A percentile compares a stretch with the other conserved stretches of the same genome.
Evolutionary conservation across 2,797 vertebrate genomes (phyloP).

Genomic region (Gymnopithys bicolor): DNA sequence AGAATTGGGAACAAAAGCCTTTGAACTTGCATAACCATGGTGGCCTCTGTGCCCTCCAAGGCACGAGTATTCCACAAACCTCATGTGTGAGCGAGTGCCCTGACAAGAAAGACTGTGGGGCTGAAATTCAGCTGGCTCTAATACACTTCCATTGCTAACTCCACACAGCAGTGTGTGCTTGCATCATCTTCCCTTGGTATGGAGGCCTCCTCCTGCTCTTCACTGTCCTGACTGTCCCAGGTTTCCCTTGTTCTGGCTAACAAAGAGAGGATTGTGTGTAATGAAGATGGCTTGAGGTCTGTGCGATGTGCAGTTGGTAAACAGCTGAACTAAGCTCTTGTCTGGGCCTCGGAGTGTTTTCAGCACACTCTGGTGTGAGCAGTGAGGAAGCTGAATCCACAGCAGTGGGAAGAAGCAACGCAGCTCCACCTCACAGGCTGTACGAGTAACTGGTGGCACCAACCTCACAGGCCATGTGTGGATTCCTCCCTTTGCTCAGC

Average conservation of each 20-base stretch:
- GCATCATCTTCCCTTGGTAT: fast-evolving
- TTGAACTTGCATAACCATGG: not conserved
- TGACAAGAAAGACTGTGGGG: not conserved
- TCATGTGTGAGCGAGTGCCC: not conserved
- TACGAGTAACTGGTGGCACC: not conserved
- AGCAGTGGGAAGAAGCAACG: not conserved
- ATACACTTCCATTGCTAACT: not conserved
- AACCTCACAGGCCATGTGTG: not conserved
- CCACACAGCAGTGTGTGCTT: fast-evolving
- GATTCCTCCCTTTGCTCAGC: not conserved
- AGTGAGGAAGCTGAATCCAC: not conserved
- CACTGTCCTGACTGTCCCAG: not conserved
- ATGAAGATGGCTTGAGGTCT: not conserved
- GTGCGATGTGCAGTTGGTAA: not conserved
- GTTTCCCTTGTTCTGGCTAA: not conserved
- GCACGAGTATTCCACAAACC: not conserved
- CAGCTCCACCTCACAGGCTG: not conserved
- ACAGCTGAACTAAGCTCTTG: not conserved
- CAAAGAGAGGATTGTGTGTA: not conserved
- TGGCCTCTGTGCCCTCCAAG: not conserved
- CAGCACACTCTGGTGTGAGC: not conserved
- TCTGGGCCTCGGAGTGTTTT: fast-evolving
- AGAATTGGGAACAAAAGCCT: not conserved
- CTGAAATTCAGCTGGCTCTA: not conserved
- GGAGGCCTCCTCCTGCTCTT: not conserved